Percentiles rank a stretch among this genome's conserved stretches.
phyloP scores from a whole-genome alignment of 2,888 invertebrate genomes.

The Clunio marinus region DNA sequence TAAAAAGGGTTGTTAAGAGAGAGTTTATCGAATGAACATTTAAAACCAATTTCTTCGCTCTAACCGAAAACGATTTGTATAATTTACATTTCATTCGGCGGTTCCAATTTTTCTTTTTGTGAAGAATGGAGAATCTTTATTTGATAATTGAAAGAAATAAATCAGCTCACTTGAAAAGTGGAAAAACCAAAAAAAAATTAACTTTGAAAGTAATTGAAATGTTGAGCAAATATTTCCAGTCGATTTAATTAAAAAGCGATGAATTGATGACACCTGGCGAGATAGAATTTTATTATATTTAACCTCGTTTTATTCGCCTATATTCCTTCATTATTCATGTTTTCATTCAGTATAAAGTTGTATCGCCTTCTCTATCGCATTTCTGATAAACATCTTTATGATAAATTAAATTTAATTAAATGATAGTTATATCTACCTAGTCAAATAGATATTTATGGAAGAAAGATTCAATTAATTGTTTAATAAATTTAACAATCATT shows the following conservation, averaged over 20 bases:
- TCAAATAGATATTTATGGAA: too few species aligned
- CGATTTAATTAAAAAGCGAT: constrained; percentile 5
- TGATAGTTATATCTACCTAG: too few species aligned
- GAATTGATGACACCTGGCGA: too few species aligned
- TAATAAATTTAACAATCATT: too few species aligned
- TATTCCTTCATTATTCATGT: too few species aligned
- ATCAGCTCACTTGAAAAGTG: neutral
- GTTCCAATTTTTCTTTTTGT: neutral
- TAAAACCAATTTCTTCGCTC: constrained; percentile 24
- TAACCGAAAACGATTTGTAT: constrained; percentile 35
- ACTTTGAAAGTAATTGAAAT: neutral
- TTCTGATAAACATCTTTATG: too few species aligned
- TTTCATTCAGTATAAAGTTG: too few species aligned
- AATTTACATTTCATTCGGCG: neutral
- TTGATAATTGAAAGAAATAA: constrained; percentile 33
- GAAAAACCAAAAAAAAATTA: neutral
- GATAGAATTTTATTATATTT: too few species aligned
- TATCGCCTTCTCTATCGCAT: too few species aligned
- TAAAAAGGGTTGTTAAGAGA: constrained; percentile 17
- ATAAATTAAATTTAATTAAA: too few species aligned
- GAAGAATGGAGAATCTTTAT: neutral
- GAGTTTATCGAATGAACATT: constrained; percentile 21
- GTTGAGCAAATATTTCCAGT: neutral
- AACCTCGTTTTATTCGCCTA: too few species aligned
- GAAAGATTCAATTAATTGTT: too few species aligned